Evolutionary conservation across 2,113 vertebrate species (phyloP).

Genomic region (Polyodon spathula): DNA sequence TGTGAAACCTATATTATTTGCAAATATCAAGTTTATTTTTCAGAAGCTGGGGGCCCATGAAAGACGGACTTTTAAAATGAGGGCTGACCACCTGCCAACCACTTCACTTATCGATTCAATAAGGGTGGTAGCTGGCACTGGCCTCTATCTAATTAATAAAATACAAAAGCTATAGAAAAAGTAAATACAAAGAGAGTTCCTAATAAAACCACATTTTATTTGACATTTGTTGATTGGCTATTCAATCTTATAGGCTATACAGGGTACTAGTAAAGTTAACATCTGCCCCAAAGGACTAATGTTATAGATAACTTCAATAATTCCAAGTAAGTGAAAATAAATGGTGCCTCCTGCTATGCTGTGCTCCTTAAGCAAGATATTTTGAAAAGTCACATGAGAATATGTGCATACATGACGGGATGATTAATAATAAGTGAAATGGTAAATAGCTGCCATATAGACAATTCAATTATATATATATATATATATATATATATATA

Average conservation of each 20-base stretch:
- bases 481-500: too few species aligned
- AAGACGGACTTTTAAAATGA: constrained; percentile 8
- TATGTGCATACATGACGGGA: too few species aligned
- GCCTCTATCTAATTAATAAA: neutral
- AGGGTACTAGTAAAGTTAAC: neutral
- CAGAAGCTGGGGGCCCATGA: neutral
- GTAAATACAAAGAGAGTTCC: neutral
- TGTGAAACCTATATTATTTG: neutral
- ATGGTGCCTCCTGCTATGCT: neutral
- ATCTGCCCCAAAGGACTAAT: neutral
- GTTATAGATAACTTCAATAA: neutral
- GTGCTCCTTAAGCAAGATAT: too few species aligned
- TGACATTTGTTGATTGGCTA: constrained; percentile 1
- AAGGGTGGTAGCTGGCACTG: neutral
- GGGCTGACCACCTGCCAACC: constrained; percentile 7
- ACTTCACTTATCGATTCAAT: constrained; percentile 9
- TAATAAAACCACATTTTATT: neutral
- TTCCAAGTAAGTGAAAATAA: neutral
- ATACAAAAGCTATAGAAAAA: neutral
- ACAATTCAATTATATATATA: too few species aligned
- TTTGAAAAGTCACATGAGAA: too few species aligned
- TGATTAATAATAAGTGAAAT: too few species aligned
- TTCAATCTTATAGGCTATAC: neutral
- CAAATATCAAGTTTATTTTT: neutral
- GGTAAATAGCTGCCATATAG: too few species aligned